Evolutionary conservation across 2,888 invertebrate genomes (phyloP), one percentile per base, ranked within the genome.

Genomic region (Drosophila koepferae): DNA sequence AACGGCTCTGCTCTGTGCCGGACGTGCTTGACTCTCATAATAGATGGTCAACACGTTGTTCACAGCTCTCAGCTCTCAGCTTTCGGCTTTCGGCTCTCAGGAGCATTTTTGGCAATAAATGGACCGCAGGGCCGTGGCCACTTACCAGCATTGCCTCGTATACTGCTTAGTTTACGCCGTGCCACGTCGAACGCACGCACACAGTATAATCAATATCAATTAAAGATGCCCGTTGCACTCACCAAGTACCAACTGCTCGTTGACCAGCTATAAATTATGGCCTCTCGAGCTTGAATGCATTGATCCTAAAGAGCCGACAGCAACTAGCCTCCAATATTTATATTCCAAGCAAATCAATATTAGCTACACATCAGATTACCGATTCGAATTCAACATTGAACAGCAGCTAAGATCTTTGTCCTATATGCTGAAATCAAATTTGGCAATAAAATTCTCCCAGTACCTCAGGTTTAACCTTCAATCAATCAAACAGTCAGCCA

Each of bases 21-120:
- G 60, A 77, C 77, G 80, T 78, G 77, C 77, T 72, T 67, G 72
- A 76, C 77, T 80, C 72, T 67, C 68, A 74, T 81, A 80, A 80
- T 77, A 71, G 70, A 77, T 81, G 79, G 70, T 48, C 74, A 78
- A 69, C 69, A 75, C 76, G 67, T 76, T 75, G 71, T 75, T 58
- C 63, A 61, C 54, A 23, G 54, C 54, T 28, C 12, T 2, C 31
- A 38, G 38, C 48, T 23, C 20, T 23, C 54, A 10, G 40, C 54
- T 54, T 16, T 2, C 41, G 36, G 14, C 14, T 34, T 34, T 40
- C 7, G 38, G 60, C 72, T 64, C 81, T 77, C 68, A 44, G 59
- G 80, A 78, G 76, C 63, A 63, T 76, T 68, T 80, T 75, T 36
- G 67, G 64, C 72, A 60, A 48, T 72, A 80, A 80, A 72, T 65